A percentile compares a stretch with the other conserved stretches of the same genome.
Conservation (phyloP, 2,113 vertebrate genomes). For the Sceloporus undulatus region DNA sequence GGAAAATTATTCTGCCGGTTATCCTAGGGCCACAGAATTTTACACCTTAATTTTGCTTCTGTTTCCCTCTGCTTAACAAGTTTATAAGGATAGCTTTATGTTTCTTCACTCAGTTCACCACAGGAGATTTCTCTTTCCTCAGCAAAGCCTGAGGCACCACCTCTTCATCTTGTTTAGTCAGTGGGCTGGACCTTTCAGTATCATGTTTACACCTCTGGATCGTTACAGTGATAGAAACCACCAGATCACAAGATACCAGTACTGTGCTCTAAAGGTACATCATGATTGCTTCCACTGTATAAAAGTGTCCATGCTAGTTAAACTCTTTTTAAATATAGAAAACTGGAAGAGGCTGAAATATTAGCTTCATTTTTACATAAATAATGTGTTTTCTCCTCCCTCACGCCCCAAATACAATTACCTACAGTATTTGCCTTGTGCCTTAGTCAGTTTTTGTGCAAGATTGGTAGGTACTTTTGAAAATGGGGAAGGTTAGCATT, state of each 20-base stretch:
- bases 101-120: slow-evolving; percentile 89
- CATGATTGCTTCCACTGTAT: background rate
- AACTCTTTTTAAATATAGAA: slow-evolving; percentile 5
- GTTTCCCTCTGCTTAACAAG: slow-evolving; percentile 41
- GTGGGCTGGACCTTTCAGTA: slow-evolving; percentile 98
- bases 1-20: background rate
- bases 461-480: background rate
- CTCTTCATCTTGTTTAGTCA: slow-evolving; percentile 99
- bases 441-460: background rate
- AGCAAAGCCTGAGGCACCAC: slow-evolving; percentile 96
- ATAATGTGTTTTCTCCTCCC: background rate
- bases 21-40: background rate
- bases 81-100: slow-evolving; percentile 43
- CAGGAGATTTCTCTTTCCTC: slow-evolving; percentile 96
- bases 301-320: background rate
- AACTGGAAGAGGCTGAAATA: slow-evolving; percentile 3
- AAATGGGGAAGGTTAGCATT: background rate
- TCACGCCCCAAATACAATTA: background rate
- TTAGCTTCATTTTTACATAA: slow-evolving; percentile 11
- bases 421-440: background rate
- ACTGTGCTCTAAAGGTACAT: slow-evolving; percentile 94
- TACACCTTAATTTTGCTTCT: slow-evolving; percentile 9
- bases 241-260: slow-evolving; percentile 98
- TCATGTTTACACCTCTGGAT: slow-evolving; percentile 98
- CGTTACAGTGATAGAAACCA: slow-evolving; percentile 98